These are phyloP conservation scores for Oscarella lobularis DNA, from an alignment of 37 sponge, comb jelly and placozoan genomes.

Conservation along the genomic window DNA sequence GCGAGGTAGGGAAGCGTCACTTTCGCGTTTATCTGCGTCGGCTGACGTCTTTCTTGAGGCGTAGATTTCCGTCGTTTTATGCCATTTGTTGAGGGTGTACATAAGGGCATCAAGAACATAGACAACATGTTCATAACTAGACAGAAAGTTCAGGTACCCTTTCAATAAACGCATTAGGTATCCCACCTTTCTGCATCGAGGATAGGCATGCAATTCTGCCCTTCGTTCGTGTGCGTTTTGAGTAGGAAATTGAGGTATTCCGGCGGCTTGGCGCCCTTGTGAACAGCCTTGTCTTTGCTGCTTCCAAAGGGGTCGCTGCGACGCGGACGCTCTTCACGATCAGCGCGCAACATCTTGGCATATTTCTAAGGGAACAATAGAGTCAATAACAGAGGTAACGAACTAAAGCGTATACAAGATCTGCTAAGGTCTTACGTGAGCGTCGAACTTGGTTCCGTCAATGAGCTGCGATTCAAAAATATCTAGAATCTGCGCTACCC, in stretches of 20 bases:
- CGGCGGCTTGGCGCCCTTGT: conserved; percentile 52
- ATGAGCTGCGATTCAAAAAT: conserved; percentile 58
- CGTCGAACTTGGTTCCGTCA: conserved; percentile 43
- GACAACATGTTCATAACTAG: conserved; percentile 76
- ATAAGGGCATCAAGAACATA: conserved; percentile 57
- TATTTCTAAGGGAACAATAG: conserved; percentile 48
- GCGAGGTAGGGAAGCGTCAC: too few species aligned
- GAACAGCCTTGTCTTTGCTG: conserved; percentile 16
- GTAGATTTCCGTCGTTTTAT: conserved; percentile 9
- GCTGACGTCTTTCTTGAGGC: neutral
- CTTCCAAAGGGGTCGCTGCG: neutral
- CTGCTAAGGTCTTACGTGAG: conserved; percentile 27
- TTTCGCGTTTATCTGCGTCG: neutral
- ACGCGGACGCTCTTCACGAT: neutral
- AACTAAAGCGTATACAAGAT: too few species aligned
- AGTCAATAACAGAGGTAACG: too few species aligned
- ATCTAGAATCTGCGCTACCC: conserved; percentile 49
- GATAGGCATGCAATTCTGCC: conserved; percentile 35
- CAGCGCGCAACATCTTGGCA: conserved; percentile 37
- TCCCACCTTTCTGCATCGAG: conserved; percentile 59
- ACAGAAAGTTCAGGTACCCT: neutral
- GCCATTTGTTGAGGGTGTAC: conserved; percentile 52
- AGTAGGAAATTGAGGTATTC: conserved; percentile 57
- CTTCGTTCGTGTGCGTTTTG: conserved; percentile 17
- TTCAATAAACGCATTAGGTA: neutral